phyloP scores from a whole-genome alignment of 2,113 vertebrate genomes.

The Thryonomys swinderianus region DNA sequence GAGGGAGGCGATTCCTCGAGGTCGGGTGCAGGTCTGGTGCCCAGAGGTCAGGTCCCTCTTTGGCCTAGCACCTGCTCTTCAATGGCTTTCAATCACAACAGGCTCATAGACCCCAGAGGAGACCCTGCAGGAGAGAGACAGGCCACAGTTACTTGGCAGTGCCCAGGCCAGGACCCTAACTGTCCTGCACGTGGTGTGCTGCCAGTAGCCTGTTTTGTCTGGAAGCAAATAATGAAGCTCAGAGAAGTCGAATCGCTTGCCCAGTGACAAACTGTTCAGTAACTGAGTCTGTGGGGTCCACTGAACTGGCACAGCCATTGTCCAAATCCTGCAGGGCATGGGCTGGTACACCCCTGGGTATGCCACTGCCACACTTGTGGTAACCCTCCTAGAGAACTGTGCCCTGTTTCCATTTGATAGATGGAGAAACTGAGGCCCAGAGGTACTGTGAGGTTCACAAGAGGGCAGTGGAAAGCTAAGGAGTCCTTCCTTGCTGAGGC shows the following conservation, averaged over 20 bases:
- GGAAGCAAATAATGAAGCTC: background rate
- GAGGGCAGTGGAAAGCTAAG: background rate
- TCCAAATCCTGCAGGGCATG: background rate
- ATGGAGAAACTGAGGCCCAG: background rate
- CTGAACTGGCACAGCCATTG: background rate
- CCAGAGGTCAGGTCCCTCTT: conserved; percentile 70
- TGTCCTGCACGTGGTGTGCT: no score
- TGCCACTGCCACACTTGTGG: background rate
- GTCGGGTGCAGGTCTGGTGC: conserved; percentile 81
- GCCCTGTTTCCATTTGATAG: background rate
- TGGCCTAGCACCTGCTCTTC: conserved; percentile 85
- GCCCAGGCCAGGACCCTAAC: background rate
- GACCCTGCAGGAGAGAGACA: conserved; percentile 86
- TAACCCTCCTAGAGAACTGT: background rate
- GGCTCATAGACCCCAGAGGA: conserved; percentile 95
- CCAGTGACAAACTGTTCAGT: background rate
- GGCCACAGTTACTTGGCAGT: background rate
- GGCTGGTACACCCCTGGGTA: background rate
- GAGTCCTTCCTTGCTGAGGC: background rate
- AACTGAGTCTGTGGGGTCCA: background rate
- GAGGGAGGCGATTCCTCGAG: conserved; percentile 75
- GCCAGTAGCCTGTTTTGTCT: background rate
- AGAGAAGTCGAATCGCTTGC: background rate
- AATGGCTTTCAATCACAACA: conserved; percentile 97
- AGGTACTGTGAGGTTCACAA: background rate